Evolutionary conservation across 2,113 vertebrate genomes (phyloP).

Genomic region (Rana temporaria): DNA sequence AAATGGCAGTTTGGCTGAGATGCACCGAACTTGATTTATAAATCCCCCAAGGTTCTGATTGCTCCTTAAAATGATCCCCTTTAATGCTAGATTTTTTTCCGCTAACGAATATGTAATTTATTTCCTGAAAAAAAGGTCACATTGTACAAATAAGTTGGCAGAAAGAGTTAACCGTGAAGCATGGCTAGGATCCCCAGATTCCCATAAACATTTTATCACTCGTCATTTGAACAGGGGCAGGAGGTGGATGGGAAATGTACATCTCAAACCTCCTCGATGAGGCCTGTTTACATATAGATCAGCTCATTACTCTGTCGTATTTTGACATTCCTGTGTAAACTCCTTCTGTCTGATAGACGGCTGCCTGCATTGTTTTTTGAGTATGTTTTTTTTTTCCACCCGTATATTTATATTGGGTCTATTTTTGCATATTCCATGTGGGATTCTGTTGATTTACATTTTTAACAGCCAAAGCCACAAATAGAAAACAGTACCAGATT

Average conservation of each 20-base stretch:
- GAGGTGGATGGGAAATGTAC: conserved; percentile 40
- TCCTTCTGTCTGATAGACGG: conserved; percentile 54
- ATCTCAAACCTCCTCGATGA: conserved; percentile 23
- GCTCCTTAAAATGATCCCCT: too few relatives aligned
- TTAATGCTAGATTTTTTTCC: too few relatives aligned
- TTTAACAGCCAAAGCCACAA: conserved; percentile 20
- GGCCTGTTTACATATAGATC: conserved; percentile 51
- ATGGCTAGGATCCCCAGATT: conserved; percentile 3
- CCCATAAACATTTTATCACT: conserved; percentile 45
- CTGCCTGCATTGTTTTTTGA: conserved; percentile 51
- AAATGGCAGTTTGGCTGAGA: too few relatives aligned
- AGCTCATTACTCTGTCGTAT: conserved; percentile 48
- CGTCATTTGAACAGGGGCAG: conserved; percentile 24
- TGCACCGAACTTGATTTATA: too few relatives aligned
- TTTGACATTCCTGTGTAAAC: conserved; percentile 52
- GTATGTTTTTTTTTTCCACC: not conserved
- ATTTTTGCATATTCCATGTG: conserved; percentile 20
- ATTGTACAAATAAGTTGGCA: not conserved
- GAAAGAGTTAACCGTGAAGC: conserved; percentile 25
- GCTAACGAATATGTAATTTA: too few relatives aligned
- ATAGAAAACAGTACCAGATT: not conserved
- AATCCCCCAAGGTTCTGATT: too few relatives aligned
- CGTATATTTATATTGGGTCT: conserved; percentile 1
- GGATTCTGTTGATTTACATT: conserved; percentile 24
- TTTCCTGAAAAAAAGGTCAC: too few relatives aligned